Conservation (phyloP, 2,113 vertebrate species). For the Hyperopisus bebe region DNA sequence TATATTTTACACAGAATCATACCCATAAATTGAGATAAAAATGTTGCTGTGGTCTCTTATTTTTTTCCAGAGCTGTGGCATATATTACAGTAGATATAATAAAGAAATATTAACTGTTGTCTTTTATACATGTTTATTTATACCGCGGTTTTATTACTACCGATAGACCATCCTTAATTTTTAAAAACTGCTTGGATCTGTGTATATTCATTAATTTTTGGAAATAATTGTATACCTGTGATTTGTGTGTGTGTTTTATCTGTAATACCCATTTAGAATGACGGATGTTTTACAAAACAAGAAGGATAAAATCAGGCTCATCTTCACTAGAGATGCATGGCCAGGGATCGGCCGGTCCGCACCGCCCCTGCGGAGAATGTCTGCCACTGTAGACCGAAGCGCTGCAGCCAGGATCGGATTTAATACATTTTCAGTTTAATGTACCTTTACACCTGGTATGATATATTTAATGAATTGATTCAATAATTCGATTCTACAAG, state of each 20-base stretch:
- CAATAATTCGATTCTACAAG: background rate
- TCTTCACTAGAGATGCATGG: background rate
- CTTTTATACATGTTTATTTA: background rate
- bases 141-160: background rate
- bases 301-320: background rate
- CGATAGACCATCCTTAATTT: background rate
- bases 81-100: background rate
- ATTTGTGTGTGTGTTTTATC: background rate
- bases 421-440: background rate
- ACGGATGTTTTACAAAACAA: background rate
- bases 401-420: background rate
- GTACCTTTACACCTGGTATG: background rate
- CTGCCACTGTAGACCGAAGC: background rate
- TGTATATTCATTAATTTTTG: background rate
- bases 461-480: background rate
- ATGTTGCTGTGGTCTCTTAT: too few relatives aligned
- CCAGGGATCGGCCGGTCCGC: background rate
- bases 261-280: background rate
- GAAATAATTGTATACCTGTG: background rate
- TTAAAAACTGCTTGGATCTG: background rate
- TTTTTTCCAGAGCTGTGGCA: too few relatives aligned
- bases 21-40: too few relatives aligned
- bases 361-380: background rate
- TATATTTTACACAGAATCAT: too few relatives aligned
- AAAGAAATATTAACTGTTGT: background rate